Percentiles rank a stretch among this genome's conserved stretches.
phyloP scores from a whole-genome alignment of 2,888 invertebrate genomes.

The Blastobasis adustella region DNA sequence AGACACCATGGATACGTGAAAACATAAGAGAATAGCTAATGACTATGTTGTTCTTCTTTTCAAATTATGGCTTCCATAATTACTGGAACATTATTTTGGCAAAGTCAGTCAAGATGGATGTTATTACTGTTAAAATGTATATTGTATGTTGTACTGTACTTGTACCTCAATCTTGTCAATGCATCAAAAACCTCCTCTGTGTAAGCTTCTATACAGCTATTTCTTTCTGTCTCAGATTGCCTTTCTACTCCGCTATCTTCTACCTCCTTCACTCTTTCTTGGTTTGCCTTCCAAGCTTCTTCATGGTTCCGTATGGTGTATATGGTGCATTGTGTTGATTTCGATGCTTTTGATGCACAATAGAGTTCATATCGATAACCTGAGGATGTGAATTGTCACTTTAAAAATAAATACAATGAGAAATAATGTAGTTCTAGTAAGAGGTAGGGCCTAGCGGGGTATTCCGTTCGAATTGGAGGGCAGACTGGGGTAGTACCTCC shows the following conservation, averaged over 20 bases:
- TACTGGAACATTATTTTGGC: no score
- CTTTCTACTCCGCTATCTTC: constrained; percentile 4
- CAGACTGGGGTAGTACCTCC: no score
- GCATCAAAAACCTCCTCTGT: constrained; percentile 86
- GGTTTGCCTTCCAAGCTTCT: constrained; percentile 85
- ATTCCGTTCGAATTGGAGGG: no score
- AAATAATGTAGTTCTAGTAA: neutral
- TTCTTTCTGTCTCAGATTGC: constrained; percentile 2
- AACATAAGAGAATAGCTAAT: no score
- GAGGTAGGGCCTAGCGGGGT: no score
- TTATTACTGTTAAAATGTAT: no score
- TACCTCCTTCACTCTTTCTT: constrained; percentile 40
- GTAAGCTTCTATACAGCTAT: constrained; percentile 63
- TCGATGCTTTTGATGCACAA: constrained; percentile 91
- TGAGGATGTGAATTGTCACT: constrained; percentile 32
- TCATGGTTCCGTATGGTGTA: constrained; percentile 85
- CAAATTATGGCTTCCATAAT: no score
- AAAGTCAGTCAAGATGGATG: no score
- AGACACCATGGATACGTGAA: no score
- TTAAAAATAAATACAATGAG: neutral
- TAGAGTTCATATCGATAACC: constrained; percentile 96
- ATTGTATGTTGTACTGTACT: no score
- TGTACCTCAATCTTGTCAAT: constrained; percentile 73
- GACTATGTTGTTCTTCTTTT: no score
- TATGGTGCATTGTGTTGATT: constrained; percentile 92